Conservation (phyloP, 2,797 vertebrate genomes). For the Sebastes steindachneri region DNA sequence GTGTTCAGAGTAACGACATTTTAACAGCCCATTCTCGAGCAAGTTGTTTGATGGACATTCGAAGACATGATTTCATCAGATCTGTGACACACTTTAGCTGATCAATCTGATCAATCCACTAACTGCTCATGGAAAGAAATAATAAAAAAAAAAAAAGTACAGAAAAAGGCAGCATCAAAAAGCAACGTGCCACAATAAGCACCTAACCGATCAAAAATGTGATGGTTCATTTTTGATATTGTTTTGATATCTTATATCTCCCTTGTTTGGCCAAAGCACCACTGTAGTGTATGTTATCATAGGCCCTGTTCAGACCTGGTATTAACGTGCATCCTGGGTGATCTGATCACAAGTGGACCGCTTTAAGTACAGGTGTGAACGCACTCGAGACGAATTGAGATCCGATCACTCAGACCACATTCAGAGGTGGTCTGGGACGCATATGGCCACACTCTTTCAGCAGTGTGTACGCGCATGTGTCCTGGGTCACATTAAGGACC, state of each 20-base stretch:
- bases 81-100: slow-evolving; percentile 58
- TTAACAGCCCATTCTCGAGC: slow-evolving; percentile 57
- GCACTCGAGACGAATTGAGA: too few relatives aligned
- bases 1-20: slow-evolving; percentile 63
- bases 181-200: slow-evolving; percentile 62
- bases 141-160: slow-evolving; percentile 58
- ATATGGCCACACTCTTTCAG: too few relatives aligned
- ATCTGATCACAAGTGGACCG: too few relatives aligned
- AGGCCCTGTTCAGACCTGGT: background rate
- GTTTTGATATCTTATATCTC: slow-evolving; percentile 60
- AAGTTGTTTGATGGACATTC: slow-evolving; percentile 48
- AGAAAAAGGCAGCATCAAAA: slow-evolving; percentile 55
- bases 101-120: slow-evolving; percentile 54
- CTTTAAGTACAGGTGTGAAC: too few relatives aligned
- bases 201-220: slow-evolving; percentile 62
- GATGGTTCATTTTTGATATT: slow-evolving; percentile 49
- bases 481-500: too few relatives aligned
- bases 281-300: slow-evolving; percentile 66
- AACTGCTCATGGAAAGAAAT: slow-evolving; percentile 55
- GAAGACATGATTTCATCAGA: slow-evolving; percentile 52
- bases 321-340: too few relatives aligned
- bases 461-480: too few relatives aligned
- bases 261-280: slow-evolving; percentile 87
- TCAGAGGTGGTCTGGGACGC: too few relatives aligned
- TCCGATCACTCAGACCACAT: too few relatives aligned